A percentile compares a stretch with the other conserved stretches of the same genome.
Conservation (phyloP, 1,140 invertebrate species). For the Polyergus mexicanus region DNA sequence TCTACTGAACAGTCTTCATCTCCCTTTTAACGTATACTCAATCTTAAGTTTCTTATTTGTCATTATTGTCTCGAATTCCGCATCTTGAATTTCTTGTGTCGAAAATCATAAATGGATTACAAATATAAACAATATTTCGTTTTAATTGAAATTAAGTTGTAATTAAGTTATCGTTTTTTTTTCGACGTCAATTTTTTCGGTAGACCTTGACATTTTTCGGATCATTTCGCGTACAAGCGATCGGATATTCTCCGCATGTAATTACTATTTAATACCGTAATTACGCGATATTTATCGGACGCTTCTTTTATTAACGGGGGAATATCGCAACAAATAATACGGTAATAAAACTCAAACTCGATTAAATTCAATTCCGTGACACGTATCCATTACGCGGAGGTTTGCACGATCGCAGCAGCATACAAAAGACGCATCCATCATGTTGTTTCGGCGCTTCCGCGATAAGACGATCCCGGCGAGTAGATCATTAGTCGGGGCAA, state of each 20-base stretch:
- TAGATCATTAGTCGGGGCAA: background rate
- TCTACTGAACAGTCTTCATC: background rate
- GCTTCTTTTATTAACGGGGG: background rate
- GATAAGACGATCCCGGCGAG: background rate
- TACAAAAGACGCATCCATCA: slow-evolving; percentile 42
- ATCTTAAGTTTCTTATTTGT: background rate
- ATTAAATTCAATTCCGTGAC: slow-evolving; percentile 24
- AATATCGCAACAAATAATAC: slow-evolving; percentile 20
- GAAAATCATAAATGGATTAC: background rate
- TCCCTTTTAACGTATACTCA: background rate
- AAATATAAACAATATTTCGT: background rate
- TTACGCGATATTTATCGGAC: slow-evolving; percentile 16
- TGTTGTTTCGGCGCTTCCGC: slow-evolving; percentile 32
- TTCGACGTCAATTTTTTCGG: background rate
- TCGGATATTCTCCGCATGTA: background rate
- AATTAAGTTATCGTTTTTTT: background rate
- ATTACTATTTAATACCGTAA: slow-evolving; percentile 22
- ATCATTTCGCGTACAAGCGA: background rate
- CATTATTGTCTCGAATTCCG: background rate
- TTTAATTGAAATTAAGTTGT: background rate
- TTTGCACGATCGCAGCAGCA: background rate
- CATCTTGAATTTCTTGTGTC: background rate
- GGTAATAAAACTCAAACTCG: background rate
- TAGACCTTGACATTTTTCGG: background rate
- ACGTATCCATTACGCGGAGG: slow-evolving; percentile 14